Base-by-base conservation (phyloP, 2,113 vertebrate genomes). In the Romanogobio albipinnatus region DNA sequence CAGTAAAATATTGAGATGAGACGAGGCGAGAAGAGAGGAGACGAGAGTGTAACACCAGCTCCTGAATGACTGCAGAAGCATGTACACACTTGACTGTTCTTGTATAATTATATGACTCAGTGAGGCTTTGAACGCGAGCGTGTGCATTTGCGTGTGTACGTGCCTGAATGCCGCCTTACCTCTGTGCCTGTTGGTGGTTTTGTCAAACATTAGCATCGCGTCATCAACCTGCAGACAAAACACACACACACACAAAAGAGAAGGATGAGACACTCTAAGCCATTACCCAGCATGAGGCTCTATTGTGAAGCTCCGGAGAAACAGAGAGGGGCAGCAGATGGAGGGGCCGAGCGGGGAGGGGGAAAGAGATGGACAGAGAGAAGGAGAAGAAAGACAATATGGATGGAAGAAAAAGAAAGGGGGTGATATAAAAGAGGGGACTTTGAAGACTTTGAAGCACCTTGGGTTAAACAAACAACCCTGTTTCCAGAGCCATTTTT, bases 201-300 rank as follows among this genome's bases (percentile, higher is more conserved):
- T 99, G 96, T 99, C 98, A 3, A 99, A 99, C 98, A 99, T 99
- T 91, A 99, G 95, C 98, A 99, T 99, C 80, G 98, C 98, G 24
- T 99, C 98, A 0, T 99, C 98, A 86, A 99, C 98, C 98, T 99
- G 94, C 90, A 93, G 93, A 86, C 80, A 92, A 76, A 86, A 81
- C 58, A 80, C 77, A 66, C 62, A 89, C 89, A 91, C 15, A 76
- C 81, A 91, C 89, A 89, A 89, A 85, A 87, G 86, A 70, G 91
- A 91, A 88, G 92, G 92, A 90, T 90, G 85, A 61, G 39, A 61
- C 85, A 39, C 80, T 85, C 13, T 19, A 91, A 88, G 90, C 82
- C 92, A 91, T 91, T 91, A 92, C 91, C 87, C 92, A 93, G 92
- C 93, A 93, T 91, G 93, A 90, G 92, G 91, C 87, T 89, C 89